These are phyloP conservation scores for Nephrotoma appendiculata DNA, from an alignment of 2,888 invertebrate species.

Conservation along the genomic window DNA sequence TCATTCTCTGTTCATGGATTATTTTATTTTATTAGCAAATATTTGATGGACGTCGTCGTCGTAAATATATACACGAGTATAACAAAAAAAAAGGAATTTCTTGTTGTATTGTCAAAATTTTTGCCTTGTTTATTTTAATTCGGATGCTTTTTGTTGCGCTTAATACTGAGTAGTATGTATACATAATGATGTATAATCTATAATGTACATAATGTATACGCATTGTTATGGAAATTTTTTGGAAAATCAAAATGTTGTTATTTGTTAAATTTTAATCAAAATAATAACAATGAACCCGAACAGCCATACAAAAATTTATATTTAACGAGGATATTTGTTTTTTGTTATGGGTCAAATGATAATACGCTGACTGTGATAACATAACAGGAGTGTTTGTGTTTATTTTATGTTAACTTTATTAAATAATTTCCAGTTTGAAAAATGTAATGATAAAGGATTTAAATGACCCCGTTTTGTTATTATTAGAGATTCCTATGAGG, in stretches of 20 bases:
- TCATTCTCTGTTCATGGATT: background rate
- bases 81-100: too few relatives aligned
- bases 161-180: background rate
- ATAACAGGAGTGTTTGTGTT: too few relatives aligned
- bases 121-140: background rate
- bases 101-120: background rate
- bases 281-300: background rate
- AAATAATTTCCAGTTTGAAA: too few relatives aligned
- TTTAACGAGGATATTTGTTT: too few relatives aligned
- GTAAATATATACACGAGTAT: too few relatives aligned
- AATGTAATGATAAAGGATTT: too few relatives aligned
- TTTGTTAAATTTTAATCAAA: background rate
- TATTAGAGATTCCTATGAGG: too few relatives aligned
- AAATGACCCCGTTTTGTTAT: too few relatives aligned
- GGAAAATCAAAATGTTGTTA: background rate
- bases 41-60: background rate
- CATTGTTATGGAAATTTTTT: background rate
- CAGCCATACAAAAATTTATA: background rate
- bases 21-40: background rate
- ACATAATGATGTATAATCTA: background rate
- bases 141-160: background rate
- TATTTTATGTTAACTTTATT: too few relatives aligned
- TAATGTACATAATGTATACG: background rate
- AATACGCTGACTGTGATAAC: too few relatives aligned
- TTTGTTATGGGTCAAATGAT: too few relatives aligned